Conservation (phyloP, 30 jellyfish, hydroid and myxozoan genomes). For the Hydractinia symbiolongicarpus region DNA sequence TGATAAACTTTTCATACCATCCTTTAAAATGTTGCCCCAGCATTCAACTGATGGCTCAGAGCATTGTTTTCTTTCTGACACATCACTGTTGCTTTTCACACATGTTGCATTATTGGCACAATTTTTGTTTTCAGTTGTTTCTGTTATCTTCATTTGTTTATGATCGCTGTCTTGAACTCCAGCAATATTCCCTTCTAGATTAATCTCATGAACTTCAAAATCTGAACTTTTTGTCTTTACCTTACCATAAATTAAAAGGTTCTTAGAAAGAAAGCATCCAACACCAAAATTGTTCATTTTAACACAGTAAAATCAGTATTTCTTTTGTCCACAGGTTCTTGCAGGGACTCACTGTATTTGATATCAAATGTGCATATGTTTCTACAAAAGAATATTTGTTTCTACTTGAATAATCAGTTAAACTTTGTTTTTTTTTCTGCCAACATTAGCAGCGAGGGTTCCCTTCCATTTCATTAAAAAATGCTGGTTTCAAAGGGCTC, state of each 20-base stretch:
- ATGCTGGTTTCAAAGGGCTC: too few species aligned
- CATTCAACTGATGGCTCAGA: too few species aligned
- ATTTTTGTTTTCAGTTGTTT: neutral
- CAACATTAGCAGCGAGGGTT: too few species aligned
- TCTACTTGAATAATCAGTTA: too few species aligned
- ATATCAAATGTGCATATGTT: too few species aligned
- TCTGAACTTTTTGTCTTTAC: constrained; percentile 42
- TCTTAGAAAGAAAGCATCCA: constrained; percentile 33
- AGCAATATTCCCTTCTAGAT: constrained; percentile 38
- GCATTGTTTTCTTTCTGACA: too few species aligned
- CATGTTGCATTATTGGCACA: neutral
- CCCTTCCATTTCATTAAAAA: too few species aligned
- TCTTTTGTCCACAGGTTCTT: too few species aligned
- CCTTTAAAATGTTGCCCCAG: neutral
- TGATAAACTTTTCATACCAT: neutral
- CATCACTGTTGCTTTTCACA: neutral
- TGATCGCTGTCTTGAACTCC: neutral
- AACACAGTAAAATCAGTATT: too few species aligned
- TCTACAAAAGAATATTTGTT: too few species aligned
- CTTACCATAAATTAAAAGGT: constrained; percentile 33
- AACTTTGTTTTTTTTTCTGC: too few species aligned
- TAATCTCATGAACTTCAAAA: constrained; percentile 63
- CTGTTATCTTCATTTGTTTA: neutral
- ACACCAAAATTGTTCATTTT: constrained; percentile 28
- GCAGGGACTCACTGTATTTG: too few species aligned